These are phyloP conservation scores for Lasiurus borealis DNA, from an alignment of 2,113 vertebrate genomes.

Conservation along the genomic window DNA sequence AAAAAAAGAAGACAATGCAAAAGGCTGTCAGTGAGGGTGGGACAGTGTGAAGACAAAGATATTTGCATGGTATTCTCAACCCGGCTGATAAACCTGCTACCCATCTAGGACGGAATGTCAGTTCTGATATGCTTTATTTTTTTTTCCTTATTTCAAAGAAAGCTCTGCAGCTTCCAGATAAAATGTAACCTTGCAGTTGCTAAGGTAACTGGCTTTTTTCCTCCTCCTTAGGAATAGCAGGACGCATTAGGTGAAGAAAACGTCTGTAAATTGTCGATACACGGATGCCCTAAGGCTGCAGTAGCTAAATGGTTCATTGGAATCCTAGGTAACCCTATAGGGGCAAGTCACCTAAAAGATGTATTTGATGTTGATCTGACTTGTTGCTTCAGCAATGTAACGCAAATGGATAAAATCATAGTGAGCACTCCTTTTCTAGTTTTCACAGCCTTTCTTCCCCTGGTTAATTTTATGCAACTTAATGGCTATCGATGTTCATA, in stretches of 20 bases:
- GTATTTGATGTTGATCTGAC: background rate
- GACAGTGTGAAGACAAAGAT: background rate
- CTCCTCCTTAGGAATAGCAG: conserved; percentile 80
- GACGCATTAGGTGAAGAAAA: conserved; percentile 88
- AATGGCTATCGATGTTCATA: background rate
- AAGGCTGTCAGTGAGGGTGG: background rate
- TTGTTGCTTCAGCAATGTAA: conserved; percentile 31
- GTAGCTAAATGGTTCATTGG: conserved; percentile 72
- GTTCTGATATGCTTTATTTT: conserved; percentile 63
- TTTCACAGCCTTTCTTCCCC: background rate
- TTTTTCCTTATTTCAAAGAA: conserved; percentile 1
- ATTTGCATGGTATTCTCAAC: conserved; percentile 65
- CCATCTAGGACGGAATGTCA: conserved; percentile 71
- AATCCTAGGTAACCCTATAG: conserved; percentile 39
- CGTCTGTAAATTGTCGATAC: conserved; percentile 85
- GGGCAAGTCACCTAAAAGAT: background rate
- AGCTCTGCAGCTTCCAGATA: conserved; percentile 86
- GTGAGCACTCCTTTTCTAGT: background rate
- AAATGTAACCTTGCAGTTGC: conserved; percentile 87
- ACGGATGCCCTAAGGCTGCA: conserved; percentile 68
- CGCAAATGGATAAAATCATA: background rate
- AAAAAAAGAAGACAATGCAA: background rate
- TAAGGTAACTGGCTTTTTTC: conserved; percentile 84
- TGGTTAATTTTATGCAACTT: conserved; percentile 30
- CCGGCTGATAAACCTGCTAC: conserved; percentile 66